phyloP scores from a whole-genome alignment of 2,888 invertebrate species.

The Stratiomys singularior region DNA sequence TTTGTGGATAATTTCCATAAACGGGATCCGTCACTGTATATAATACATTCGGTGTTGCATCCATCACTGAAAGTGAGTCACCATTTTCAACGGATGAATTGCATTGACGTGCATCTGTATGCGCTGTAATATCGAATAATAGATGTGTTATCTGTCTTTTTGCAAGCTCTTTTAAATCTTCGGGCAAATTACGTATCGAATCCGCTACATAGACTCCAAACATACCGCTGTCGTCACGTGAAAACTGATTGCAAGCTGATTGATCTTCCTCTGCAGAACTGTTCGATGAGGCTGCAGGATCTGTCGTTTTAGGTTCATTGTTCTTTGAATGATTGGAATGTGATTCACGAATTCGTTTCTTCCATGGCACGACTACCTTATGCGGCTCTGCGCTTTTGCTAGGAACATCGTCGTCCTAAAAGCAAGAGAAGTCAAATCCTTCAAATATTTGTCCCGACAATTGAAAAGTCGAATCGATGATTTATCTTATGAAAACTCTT shows the following conservation, averaged over 20 bases:
- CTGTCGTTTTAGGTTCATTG: not conserved
- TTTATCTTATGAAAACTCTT: not conserved
- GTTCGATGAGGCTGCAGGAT: not conserved
- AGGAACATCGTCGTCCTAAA: slow-evolving; percentile 23
- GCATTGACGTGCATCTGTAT: not conserved
- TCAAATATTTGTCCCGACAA: not conserved
- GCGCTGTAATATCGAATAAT: slow-evolving; percentile 27
- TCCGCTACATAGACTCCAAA: slow-evolving; percentile 35
- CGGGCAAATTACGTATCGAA: slow-evolving; percentile 34
- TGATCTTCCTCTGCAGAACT: not conserved
- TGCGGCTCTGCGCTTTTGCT: not conserved
- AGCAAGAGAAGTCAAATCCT: not conserved
- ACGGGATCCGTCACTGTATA: not conserved
- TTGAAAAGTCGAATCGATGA: not conserved
- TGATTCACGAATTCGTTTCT: slow-evolving; percentile 26
- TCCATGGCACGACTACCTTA: slow-evolving; percentile 25
- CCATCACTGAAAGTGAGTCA: not conserved
- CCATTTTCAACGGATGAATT: not conserved
- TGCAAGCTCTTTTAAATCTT: slow-evolving; percentile 31
- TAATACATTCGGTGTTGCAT: not conserved
- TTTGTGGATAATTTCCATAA: slow-evolving; percentile 7
- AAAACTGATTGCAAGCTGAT: not conserved
- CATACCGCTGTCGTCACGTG: slow-evolving; percentile 1
- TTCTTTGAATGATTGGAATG: slow-evolving; percentile 4
- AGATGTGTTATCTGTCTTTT: slow-evolving; percentile 32